Evolutionary conservation across 2,888 invertebrate species (phyloP).

Genomic region (Melanotus villosus): DNA sequence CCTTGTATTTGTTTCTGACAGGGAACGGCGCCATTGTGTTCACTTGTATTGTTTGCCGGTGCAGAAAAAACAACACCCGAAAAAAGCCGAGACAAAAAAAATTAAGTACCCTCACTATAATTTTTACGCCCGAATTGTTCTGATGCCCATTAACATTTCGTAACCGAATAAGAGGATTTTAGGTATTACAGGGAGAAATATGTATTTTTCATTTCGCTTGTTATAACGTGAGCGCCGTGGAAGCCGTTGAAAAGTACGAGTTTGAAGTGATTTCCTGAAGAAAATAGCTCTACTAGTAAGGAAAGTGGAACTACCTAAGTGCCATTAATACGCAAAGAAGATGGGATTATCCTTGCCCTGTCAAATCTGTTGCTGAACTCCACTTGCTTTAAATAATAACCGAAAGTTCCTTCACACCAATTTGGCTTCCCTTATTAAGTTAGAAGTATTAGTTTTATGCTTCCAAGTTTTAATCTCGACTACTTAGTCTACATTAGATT

Average conservation of each 20-base stretch:
- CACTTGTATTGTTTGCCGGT: conserved; percentile 14
- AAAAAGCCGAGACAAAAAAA: not conserved
- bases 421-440: no score
- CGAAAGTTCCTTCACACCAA: no score
- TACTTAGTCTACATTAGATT: no score
- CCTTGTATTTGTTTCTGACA: conserved; percentile 37
- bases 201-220: not conserved
- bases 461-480: no score
- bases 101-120: not conserved
- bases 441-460: no score
- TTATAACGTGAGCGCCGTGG: not conserved
- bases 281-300: not conserved
- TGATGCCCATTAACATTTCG: conserved; percentile 2
- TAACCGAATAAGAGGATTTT: conserved; percentile 19
- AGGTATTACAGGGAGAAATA: conserved; percentile 5
- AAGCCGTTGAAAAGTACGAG: not conserved
- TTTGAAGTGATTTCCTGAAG: not conserved
- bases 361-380: no score
- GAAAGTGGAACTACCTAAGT: not conserved
- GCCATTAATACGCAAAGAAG: no score
- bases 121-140: conserved; percentile 5
- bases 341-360: no score
- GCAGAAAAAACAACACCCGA: conserved; percentile 13
- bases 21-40: conserved; percentile 20
- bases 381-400: no score